A percentile compares a stretch with the other conserved stretches of the same genome.
Conservation (phyloP, 2,888 invertebrate species). For the Pantelozetes paolii region DNA sequence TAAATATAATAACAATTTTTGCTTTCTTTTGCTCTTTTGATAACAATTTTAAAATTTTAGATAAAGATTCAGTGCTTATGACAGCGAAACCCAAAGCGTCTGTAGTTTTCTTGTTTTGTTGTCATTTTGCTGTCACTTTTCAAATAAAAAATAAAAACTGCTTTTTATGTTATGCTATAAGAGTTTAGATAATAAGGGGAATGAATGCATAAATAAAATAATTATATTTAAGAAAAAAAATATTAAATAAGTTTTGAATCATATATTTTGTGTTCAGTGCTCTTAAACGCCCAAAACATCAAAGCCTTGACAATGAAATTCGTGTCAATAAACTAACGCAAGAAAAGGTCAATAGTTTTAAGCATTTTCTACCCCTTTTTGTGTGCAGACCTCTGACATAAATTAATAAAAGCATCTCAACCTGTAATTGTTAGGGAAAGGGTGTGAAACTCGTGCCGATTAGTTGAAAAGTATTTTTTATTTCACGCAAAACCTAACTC, state of each 20-base stretch:
- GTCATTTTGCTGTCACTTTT: conserved; percentile 3
- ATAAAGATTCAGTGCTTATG: conserved; percentile 1
- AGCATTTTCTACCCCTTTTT: background rate
- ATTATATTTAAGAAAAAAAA: background rate
- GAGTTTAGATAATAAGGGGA: background rate
- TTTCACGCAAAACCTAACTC: background rate
- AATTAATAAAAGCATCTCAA: background rate
- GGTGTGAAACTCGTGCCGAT: background rate
- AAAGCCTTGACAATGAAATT: conserved; percentile 19
- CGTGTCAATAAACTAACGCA: background rate
- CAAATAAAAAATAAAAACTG: background rate
- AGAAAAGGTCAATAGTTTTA: background rate
- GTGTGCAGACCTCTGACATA: background rate
- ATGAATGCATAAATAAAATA: background rate
- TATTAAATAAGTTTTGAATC: too few species aligned
- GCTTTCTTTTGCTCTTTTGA: too few species aligned
- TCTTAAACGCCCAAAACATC: background rate
- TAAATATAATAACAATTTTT: too few species aligned
- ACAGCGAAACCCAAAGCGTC: conserved; percentile 9
- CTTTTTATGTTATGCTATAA: background rate
- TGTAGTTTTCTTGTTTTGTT: background rate
- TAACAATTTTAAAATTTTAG: too few species aligned
- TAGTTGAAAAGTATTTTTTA: background rate
- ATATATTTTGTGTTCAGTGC: too few species aligned
- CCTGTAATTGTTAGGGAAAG: background rate